phyloP scores from a whole-genome alignment of 1,140 invertebrate species.

The Varroa destructor region DNA sequence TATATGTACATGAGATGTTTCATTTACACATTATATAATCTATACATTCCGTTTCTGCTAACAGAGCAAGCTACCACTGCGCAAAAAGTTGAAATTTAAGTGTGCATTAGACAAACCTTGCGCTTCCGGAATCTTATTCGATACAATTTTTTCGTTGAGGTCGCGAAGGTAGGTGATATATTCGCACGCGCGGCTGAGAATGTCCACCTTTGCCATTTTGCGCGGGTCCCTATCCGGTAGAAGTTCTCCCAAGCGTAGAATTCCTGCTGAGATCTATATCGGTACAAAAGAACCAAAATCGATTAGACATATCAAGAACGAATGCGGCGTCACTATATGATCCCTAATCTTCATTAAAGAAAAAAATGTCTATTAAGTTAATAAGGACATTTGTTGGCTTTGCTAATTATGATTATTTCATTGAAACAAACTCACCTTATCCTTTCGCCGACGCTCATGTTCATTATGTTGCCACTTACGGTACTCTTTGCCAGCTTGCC shows the following conservation, averaged over 20 bases:
- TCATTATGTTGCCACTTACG: conserved; percentile 22
- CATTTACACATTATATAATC: too few species aligned
- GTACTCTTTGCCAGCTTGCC: conserved; percentile 15
- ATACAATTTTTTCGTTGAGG: conserved; percentile 23
- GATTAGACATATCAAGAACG: neutral
- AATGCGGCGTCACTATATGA: neutral
- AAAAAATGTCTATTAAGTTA: neutral
- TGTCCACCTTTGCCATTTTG: conserved; percentile 15
- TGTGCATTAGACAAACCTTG: neutral
- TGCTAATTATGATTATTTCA: neutral
- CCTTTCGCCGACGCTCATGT: conserved; percentile 1
- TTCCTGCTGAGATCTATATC: conserved; percentile 17
- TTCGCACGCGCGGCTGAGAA: conserved; percentile 8
- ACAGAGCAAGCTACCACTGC: too few species aligned
- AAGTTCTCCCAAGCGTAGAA: conserved; percentile 13
- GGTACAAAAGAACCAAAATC: neutral
- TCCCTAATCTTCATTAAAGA: neutral
- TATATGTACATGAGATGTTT: too few species aligned
- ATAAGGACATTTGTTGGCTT: neutral
- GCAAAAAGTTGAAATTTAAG: too few species aligned
- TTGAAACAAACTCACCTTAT: neutral
- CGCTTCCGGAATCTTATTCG: neutral
- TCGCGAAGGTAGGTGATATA: conserved; percentile 20
- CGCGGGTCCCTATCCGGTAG: conserved; percentile 16
- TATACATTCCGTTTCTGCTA: too few species aligned